Percentiles rank a stretch among this genome's conserved stretches.
Conservation (phyloP, 2,797 vertebrate species). For the Parambassis ranga region DNA sequence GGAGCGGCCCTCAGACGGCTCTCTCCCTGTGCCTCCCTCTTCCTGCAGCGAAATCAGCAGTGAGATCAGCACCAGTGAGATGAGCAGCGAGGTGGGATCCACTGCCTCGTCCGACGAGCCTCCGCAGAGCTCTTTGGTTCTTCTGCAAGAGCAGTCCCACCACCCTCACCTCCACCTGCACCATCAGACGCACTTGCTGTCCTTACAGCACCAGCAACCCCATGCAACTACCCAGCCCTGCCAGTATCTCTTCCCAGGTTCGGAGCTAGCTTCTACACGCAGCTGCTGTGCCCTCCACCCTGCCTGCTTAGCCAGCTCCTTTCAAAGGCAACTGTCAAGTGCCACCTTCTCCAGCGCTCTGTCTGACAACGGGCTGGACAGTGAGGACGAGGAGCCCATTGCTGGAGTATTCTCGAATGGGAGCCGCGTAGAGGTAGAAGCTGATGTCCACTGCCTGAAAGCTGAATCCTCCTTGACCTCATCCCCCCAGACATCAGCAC, state of each 20-base stretch:
- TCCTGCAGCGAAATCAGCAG: constrained; percentile 98
- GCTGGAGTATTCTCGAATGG: constrained; percentile 96
- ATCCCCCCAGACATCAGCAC: constrained; percentile 20
- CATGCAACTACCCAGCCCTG: constrained; percentile 53
- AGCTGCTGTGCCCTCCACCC: constrained; percentile 91
- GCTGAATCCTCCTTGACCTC: constrained; percentile 38
- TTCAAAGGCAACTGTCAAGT: constrained; percentile 95
- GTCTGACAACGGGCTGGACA: constrained; percentile 96
- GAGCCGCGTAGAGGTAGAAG: constrained; percentile 94
- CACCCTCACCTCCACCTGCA: constrained; percentile 80
- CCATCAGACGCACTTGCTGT: constrained; percentile 70
- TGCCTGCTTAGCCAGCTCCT: constrained; percentile 82
- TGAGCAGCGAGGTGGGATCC: constrained; percentile 99
- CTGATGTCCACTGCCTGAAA: constrained; percentile 90
- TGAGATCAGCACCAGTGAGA: constrained; percentile 96
- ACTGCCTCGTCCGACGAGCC: constrained; percentile 95
- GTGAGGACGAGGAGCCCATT: constrained; percentile 95
- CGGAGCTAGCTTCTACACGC: constrained; percentile 69
- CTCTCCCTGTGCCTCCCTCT: constrained; percentile 86
- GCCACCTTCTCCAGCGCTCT: constrained; percentile 97
- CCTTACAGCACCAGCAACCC: constrained; percentile 68
- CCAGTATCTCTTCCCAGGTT: constrained; percentile 64
- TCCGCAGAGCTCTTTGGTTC: constrained; percentile 75
- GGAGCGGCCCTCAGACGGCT: constrained; percentile 80
- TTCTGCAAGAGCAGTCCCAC: constrained; percentile 81